Percentiles rank a stretch among this genome's conserved stretches.
phyloP scores from a whole-genome alignment of 2,113 vertebrate species.

The Clarias gariepinus region DNA sequence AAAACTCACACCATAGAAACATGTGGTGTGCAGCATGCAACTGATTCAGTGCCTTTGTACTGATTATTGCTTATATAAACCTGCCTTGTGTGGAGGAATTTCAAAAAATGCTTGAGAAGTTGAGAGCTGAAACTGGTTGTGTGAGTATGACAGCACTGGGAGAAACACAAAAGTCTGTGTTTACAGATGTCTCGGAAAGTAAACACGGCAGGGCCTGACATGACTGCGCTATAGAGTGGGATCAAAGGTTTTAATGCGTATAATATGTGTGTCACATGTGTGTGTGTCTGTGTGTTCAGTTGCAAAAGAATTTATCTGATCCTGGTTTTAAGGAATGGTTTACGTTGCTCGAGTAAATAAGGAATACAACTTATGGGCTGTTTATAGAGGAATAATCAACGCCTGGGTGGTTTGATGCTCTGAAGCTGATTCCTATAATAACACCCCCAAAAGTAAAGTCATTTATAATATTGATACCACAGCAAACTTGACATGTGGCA shows the following conservation, averaged over 20 bases:
- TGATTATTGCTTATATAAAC: constrained; percentile 18
- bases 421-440: neutral
- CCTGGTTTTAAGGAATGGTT: neutral
- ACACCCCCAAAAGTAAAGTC: neutral
- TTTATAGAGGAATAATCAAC: neutral
- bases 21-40: neutral
- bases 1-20: neutral
- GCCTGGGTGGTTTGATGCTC: neutral
- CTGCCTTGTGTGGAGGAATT: neutral
- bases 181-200: neutral
- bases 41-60: neutral
- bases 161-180: neutral
- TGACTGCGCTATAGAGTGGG: neutral
- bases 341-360: neutral
- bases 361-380: neutral
- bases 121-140: neutral
- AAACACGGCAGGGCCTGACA: neutral
- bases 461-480: neutral
- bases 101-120: neutral
- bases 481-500: neutral
- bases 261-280: neutral
- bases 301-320: neutral
- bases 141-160: neutral
- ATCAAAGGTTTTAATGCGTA: constrained; percentile 7
- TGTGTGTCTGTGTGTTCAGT: neutral